Evolutionary conservation across 2,113 vertebrate species (phyloP).

Genomic region (Aldabrachelys gigantea): DNA sequence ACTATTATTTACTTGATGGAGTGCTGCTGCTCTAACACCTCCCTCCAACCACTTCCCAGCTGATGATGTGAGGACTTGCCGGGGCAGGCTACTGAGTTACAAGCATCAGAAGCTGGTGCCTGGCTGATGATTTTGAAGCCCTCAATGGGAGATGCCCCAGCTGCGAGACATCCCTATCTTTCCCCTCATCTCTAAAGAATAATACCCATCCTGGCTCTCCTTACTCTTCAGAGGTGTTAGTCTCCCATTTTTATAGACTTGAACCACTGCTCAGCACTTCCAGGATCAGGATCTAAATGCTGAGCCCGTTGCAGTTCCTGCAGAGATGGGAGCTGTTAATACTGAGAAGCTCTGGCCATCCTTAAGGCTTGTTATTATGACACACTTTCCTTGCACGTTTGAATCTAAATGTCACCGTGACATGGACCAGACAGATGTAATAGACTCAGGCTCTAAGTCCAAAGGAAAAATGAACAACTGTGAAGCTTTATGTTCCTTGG

Average conservation of each 20-base stretch:
- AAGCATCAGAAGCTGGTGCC: neutral
- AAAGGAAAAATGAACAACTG: neutral
- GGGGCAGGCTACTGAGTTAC: neutral
- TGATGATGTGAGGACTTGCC: neutral
- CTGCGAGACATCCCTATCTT: neutral
- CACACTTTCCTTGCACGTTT: neutral
- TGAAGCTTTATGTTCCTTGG: accelerated
- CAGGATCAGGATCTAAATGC: neutral
- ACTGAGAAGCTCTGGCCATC: neutral
- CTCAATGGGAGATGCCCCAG: neutral
- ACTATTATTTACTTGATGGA: neutral
- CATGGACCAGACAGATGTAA: neutral
- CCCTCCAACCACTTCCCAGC: neutral
- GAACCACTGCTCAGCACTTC: neutral
- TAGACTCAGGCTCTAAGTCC: neutral
- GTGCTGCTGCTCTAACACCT: neutral
- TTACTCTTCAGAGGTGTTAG: neutral
- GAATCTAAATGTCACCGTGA: neutral
- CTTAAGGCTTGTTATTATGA: accelerated
- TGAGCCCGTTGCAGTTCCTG: neutral
- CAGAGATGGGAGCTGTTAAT: too few relatives aligned
- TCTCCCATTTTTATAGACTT: neutral
- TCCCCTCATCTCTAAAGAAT: too few relatives aligned
- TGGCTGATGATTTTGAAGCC: neutral
- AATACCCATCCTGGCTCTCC: neutral